Conservation (phyloP, 2,797 vertebrate species). For the Cirrhinus molitorella region DNA sequence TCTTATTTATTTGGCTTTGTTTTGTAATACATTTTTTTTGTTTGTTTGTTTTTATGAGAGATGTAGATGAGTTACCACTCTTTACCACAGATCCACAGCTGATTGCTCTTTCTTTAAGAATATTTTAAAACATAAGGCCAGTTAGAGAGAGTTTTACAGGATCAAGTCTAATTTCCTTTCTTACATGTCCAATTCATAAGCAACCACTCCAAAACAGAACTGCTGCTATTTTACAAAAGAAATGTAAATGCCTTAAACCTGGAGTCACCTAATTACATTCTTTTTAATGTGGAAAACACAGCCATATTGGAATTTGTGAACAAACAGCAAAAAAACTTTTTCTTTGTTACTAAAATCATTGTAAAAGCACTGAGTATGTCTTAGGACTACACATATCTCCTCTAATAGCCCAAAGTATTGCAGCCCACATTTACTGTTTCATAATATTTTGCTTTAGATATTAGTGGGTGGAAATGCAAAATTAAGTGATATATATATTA, state of each 20-base stretch:
- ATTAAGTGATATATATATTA: not conserved
- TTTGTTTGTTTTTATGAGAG: slow-evolving; percentile 18
- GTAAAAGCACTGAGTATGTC: slow-evolving; percentile 30
- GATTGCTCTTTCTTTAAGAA: not conserved
- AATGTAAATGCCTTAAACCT: not conserved
- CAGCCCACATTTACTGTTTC: slow-evolving; percentile 10
- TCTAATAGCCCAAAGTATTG: slow-evolving; percentile 21
- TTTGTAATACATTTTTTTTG: slow-evolving; percentile 65
- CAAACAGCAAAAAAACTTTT: not conserved
- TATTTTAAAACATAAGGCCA: slow-evolving; percentile 17
- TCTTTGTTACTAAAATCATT: not conserved
- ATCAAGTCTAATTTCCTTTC: not conserved
- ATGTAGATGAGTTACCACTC: slow-evolving; percentile 46
- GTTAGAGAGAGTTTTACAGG: slow-evolving; percentile 4
- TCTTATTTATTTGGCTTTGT: slow-evolving; percentile 91
- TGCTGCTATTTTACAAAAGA: slow-evolving; percentile 43
- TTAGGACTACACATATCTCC: slow-evolving; percentile 1
- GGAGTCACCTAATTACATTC: not conserved
- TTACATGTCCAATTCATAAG: not conserved
- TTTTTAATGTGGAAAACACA: not conserved
- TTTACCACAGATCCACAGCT: slow-evolving; percentile 4
- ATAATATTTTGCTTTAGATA: slow-evolving; percentile 27
- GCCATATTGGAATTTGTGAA: not conserved
- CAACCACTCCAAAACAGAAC: slow-evolving; percentile 42
- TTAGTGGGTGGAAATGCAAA: slow-evolving; percentile 56